These are phyloP conservation scores for Mirza zaza DNA, from an alignment of 2,113 vertebrate genomes.

Conservation along the genomic window DNA sequence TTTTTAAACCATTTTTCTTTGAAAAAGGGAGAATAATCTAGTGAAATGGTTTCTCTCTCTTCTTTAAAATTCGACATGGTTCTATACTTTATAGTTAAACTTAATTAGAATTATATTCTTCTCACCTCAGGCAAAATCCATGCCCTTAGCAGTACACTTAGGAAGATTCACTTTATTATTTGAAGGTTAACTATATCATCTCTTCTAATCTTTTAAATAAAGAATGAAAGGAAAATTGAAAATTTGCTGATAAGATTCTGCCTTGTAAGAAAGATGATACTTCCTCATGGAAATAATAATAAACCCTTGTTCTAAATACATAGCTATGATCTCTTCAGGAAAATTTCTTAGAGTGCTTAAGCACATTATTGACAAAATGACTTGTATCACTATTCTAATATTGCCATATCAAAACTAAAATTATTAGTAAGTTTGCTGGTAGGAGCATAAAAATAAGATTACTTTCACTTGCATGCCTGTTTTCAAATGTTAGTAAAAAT, in stretches of 20 bases:
- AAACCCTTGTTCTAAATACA: background rate
- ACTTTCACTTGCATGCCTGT: background rate
- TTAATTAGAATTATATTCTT: background rate
- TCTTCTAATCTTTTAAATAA: constrained; percentile 28
- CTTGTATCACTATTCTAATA: background rate
- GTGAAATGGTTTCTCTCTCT: background rate
- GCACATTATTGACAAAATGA: background rate
- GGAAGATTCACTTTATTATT: constrained; percentile 6
- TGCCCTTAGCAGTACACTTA: background rate
- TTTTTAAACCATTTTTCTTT: constrained; percentile 19
- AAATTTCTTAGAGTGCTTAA: constrained; percentile 27
- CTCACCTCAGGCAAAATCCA: background rate
- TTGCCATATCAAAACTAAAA: background rate
- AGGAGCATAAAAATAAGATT: background rate
- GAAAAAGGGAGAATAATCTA: constrained; percentile 30
- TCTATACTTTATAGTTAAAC: background rate
- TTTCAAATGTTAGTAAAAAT: constrained; percentile 54
- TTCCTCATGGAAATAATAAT: background rate
- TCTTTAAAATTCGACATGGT: constrained; percentile 28
- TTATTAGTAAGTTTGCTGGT: constrained; percentile 29
- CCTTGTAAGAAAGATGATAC: background rate
- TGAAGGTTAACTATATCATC: background rate
- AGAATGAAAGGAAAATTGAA: constrained; percentile 1
- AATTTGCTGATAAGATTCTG: background rate
- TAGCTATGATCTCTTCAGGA: constrained; percentile 21